Conservation (phyloP, 1,140 invertebrate species). For the Drosophila yakuba region DNA sequence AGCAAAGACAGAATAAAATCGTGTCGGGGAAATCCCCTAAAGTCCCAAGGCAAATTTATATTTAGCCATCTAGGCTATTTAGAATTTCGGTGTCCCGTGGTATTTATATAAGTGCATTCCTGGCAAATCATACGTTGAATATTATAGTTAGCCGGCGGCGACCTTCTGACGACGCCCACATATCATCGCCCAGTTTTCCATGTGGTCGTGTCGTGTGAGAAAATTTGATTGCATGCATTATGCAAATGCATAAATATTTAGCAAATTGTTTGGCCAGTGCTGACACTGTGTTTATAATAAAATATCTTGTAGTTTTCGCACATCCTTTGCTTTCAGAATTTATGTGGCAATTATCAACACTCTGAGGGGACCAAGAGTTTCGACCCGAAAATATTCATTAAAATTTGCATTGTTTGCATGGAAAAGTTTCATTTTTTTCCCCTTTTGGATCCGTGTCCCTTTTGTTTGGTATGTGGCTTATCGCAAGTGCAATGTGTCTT, state of each 20-base stretch:
- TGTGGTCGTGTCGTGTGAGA: slow-evolving; percentile 29
- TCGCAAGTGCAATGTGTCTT: slow-evolving; percentile 79
- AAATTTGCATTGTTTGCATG: slow-evolving; percentile 74
- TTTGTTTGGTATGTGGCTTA: slow-evolving; percentile 63
- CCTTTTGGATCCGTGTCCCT: slow-evolving; percentile 14
- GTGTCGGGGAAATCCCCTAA: neutral
- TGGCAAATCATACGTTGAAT: slow-evolving; percentile 53
- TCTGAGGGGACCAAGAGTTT: slow-evolving; percentile 53
- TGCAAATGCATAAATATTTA: slow-evolving; percentile 70
- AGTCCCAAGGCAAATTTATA: slow-evolving; percentile 3
- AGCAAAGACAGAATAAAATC: no score
- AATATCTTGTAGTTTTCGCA: slow-evolving; percentile 36
- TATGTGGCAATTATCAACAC: slow-evolving; percentile 81
- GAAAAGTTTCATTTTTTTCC: slow-evolving; percentile 55
- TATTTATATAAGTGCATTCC: slow-evolving; percentile 30
- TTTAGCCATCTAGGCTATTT: slow-evolving; percentile 9
- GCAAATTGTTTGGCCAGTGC: slow-evolving; percentile 65
- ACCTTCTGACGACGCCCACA: slow-evolving; percentile 50
- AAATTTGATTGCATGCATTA: slow-evolving; percentile 73
- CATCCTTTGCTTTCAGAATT: slow-evolving; percentile 41
- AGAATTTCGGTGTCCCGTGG: slow-evolving; percentile 20
- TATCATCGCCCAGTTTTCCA: neutral
- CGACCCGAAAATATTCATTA: slow-evolving; percentile 77
- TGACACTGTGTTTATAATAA: slow-evolving; percentile 42
- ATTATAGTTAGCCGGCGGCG: slow-evolving; percentile 53